Base-by-base conservation (phyloP, 1,140 invertebrate species). In the Brachionus plicatilis region DNA sequence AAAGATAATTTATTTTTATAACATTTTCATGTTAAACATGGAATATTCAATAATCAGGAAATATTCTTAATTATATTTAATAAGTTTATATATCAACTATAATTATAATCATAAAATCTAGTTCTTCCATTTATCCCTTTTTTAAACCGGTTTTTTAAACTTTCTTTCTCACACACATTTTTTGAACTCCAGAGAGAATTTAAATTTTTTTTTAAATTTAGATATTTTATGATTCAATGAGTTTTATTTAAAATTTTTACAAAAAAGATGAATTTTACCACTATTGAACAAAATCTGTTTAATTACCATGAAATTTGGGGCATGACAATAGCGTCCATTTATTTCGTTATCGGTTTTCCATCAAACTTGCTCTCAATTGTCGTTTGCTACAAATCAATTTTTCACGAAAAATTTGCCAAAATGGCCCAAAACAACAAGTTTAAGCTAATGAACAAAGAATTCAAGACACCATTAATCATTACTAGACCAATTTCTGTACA, bases 341-440 rank as follows among this genome's bases (percentile, higher is more conserved):
- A 82, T 68, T 82, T 82, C 20, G 56, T 82, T 8, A 65, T 82
- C 27, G 79, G 79, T 60, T 82, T 82, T 65, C 79, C 79, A 82
- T 82, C 79, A 6, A 82, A 82, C 24, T 47, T 82, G 37, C 17
- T 82, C 3, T 82, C 79, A 29, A 68, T 82, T 14, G 11, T 82
- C 3, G 79, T 82, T 45, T 82, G 79, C 17, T 82, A 56, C 24
- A 43, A 45, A 47, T 82, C 79, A 45, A 29, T 82, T 41, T 82
- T 65, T 65, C 20, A 76, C 9, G 50, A 76, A 50, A 47, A 50
- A 47, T 76, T 76, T 50, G 9, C 43, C 8, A 76, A 76, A 50
- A 12, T 76, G 20, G 47, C 72, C 2, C 43, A 50, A 53, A 53
- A 47, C 24, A 33, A 20, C 8, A 47, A 27, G 3, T 20, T 20